Percentiles rank a stretch among this genome's conserved stretches.
phyloP scores from a whole-genome alignment of 2,113 vertebrate genomes.

The Microcebus ravelobensis region DNA sequence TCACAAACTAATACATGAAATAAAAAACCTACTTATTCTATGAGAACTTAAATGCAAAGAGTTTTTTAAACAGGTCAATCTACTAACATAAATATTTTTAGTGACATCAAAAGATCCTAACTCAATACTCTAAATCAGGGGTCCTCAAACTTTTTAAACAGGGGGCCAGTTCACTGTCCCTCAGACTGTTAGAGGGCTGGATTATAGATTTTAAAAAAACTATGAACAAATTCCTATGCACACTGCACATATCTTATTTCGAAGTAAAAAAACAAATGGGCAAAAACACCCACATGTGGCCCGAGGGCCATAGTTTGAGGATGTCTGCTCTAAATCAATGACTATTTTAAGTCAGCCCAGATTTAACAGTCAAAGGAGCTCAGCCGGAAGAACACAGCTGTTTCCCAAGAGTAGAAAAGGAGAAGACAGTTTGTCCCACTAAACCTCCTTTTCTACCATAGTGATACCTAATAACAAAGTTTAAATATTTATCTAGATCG shows the following conservation, averaged over 20 bases:
- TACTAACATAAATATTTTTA: slow-evolving; percentile 8
- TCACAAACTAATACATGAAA: neutral
- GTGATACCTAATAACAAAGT: neutral
- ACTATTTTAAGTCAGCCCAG: neutral
- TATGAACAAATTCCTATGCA: no score
- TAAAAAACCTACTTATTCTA: slow-evolving; percentile 4
- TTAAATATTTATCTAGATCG: neutral
- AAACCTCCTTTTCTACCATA: neutral
- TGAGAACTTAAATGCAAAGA: neutral
- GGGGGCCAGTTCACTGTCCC: no score
- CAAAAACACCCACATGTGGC: no score
- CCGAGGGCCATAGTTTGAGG: no score
- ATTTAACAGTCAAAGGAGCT: neutral
- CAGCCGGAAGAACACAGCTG: neutral
- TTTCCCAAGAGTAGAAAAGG: neutral
- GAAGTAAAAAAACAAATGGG: no score
- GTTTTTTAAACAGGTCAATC: slow-evolving; percentile 9
- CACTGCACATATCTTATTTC: no score
- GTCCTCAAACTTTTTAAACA: no score
- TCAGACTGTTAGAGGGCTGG: no score
- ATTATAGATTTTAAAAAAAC: no score
- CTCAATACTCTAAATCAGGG: neutral
- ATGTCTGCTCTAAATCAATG: neutral
- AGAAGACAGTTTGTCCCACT: neutral
- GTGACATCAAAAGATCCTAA: neutral